phyloP scores from a whole-genome alignment of 2,797 vertebrate species.

The Cheirogaleus major region DNA sequence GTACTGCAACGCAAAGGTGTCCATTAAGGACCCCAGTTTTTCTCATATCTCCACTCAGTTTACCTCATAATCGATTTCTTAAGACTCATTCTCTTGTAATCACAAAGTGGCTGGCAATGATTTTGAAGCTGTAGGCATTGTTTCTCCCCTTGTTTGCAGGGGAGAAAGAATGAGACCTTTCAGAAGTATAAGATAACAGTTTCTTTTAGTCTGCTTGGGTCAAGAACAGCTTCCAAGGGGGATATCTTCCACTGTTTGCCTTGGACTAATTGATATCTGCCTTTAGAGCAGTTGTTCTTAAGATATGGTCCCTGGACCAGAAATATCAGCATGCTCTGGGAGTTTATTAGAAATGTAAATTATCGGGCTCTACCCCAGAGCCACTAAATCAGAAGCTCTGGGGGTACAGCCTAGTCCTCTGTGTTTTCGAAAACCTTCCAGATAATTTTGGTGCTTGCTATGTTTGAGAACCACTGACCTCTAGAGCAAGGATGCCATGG shows the following conservation, averaged over 20 bases:
- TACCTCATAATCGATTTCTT: neutral
- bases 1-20: neutral
- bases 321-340: neutral
- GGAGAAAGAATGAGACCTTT: neutral
- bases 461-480: constrained; percentile 3
- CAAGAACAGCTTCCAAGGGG: neutral
- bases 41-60: neutral
- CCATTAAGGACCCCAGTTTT: neutral
- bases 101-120: neutral
- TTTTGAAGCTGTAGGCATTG: neutral
- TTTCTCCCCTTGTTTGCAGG: too few species aligned
- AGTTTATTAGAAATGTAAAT: neutral
- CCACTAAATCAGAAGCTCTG: neutral
- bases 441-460: neutral
- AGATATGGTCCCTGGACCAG: neutral
- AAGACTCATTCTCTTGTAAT: neutral
- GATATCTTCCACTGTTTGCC: neutral
- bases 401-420: neutral
- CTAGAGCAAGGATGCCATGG: neutral
- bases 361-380: neutral
- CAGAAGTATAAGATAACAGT: neutral
- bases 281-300: neutral
- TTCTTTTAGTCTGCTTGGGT: neutral
- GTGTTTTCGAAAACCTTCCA: neutral
- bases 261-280: neutral